Evolutionary conservation across 2,113 vertebrate genomes (phyloP), one percentile per base, ranked within the genome.

Genomic region (Peromyscus polionotus): DNA sequence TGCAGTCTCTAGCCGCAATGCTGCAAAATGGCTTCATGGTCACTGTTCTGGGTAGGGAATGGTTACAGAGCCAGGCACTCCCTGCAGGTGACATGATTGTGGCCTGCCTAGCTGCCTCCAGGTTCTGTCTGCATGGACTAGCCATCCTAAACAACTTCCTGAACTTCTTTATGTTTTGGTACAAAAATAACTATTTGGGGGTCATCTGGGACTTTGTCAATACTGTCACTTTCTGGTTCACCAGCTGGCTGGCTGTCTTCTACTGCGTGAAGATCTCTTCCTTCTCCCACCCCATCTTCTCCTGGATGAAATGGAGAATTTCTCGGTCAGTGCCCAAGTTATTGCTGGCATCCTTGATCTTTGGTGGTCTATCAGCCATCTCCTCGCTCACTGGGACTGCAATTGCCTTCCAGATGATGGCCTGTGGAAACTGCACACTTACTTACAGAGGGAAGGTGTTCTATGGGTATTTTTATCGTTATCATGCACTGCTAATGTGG

Each of bases 301-400:
- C 96, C 36, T 96, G 95, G 95, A n/a, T 97, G 26, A 97, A 95
- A 57, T 70, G 68, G 93, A 96, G 95, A 84, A 72, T 97, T 79
- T 86, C 93, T 51, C 5, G 0, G 11, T 54, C 39, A 1, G 88
- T 93, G 31, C 91, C 77, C 68, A 65, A n/a, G 80, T 31, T 97
- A 54, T 75, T 97, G 22, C 63, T 88, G 72, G 67, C 26, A 12
- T 95, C 79, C 17, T 1, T 97, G 65, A 0, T 95, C 48, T 3
- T 88, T 0, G 72, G 89, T 13, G 13, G 24, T 13, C 39, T 98
- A 51, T n/a, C n/a, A 0, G 0, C 2, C 45, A 3, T 73, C 68
- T 65, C 54, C 3, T 45, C 48, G 7, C 0, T 1, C 3, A 28
- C 2, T 17, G n/a, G 31, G 2, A 73, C 26, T 1, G 10, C 0